Conservation (phyloP, 2,113 vertebrate genomes). For the Albula glossodonta region DNA sequence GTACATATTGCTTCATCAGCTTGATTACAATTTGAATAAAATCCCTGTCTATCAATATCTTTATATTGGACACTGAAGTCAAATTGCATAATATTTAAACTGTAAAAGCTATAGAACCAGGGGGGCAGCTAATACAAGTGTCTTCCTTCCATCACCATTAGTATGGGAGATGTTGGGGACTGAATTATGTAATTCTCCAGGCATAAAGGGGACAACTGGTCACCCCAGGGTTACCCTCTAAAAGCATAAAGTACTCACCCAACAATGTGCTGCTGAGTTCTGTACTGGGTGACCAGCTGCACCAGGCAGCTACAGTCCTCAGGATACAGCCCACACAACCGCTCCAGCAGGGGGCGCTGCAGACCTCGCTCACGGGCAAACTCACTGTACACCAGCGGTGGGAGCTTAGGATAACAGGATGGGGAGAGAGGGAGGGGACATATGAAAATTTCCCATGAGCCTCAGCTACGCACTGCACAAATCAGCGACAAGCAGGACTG, state of each 20-base stretch:
- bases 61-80: no score
- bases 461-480: not conserved
- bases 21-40: no score
- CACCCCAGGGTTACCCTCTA: not conserved
- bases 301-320: constrained; percentile 17
- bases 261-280: constrained; percentile 31
- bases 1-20: no score
- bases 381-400: constrained; percentile 30
- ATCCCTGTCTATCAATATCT: no score
- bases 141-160: not conserved
- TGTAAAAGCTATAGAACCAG: not conserved
- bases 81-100: not conserved
- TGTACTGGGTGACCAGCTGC: constrained; percentile 21
- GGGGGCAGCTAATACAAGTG: not conserved
- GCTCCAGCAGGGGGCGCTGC: constrained; percentile 34
- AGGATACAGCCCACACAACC: constrained; percentile 27
- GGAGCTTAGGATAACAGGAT: constrained; percentile 7
- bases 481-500: not conserved
- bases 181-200: not conserved
- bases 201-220: not conserved
- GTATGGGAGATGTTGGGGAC: not conserved
- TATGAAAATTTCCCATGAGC: not conserved
- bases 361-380: constrained; percentile 36
- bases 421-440: not conserved
- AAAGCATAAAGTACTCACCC: not conserved